Evolutionary conservation across 1,140 invertebrate genomes (phyloP).

Genomic region (Catajapyx aquilonaris): DNA sequence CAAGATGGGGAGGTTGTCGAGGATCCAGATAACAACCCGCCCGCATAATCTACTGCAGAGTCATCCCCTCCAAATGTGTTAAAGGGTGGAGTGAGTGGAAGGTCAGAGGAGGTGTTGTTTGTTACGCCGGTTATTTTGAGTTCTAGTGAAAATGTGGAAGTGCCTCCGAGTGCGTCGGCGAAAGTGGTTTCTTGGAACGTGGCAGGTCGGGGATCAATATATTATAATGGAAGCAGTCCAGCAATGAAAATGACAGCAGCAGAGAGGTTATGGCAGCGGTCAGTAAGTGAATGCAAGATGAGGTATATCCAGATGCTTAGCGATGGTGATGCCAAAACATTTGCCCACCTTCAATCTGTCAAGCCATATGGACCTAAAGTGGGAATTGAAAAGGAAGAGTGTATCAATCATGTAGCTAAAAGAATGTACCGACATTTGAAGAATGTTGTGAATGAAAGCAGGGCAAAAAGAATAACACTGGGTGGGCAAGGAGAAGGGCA

Average conservation of each 20-base stretch:
- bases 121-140: too few relatives aligned
- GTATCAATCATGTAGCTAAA: slow-evolving; percentile 15
- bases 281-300: slow-evolving; percentile 8
- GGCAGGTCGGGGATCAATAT: too few relatives aligned
- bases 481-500: slow-evolving; percentile 13
- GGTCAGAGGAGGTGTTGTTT: too few relatives aligned
- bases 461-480: slow-evolving; percentile 4
- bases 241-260: slow-evolving; percentile 13
- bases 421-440: slow-evolving; percentile 12
- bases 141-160: too few relatives aligned
- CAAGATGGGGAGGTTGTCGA: too few relatives aligned
- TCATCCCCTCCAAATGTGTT: too few relatives aligned
- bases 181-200: too few relatives aligned
- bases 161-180: too few relatives aligned
- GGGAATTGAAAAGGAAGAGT: slow-evolving; percentile 13
- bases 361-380: slow-evolving; percentile 10
- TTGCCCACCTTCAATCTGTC: slow-evolving; percentile 9
- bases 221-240: too few relatives aligned
- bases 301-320: slow-evolving; percentile 12
- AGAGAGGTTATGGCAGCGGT: slow-evolving; percentile 13
- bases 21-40: too few relatives aligned
- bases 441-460: slow-evolving; percentile 6
- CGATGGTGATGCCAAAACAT: slow-evolving; percentile 14
- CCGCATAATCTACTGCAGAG: too few relatives aligned
- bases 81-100: too few relatives aligned